phyloP scores from a whole-genome alignment of 2,113 vertebrate genomes.

The Noctilio leporinus region DNA sequence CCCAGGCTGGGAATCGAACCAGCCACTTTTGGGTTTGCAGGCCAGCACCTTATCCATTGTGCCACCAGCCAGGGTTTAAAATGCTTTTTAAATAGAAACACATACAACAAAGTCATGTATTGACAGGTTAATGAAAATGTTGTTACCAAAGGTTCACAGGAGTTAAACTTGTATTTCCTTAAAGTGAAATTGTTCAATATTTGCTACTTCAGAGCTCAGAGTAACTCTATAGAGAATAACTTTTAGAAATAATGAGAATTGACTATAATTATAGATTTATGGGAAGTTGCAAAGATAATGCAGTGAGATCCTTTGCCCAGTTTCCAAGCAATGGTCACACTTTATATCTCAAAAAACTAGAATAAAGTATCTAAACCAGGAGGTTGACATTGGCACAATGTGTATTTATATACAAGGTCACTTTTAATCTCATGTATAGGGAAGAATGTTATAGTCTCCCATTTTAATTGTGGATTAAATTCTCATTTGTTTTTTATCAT shows the following conservation, averaged over 20 bases:
- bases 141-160: neutral
- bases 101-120: neutral
- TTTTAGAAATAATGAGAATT: no score
- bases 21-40: no score
- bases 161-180: neutral
- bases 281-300: neutral
- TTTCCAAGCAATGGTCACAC: neutral
- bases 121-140: no score
- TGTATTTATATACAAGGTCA: neutral
- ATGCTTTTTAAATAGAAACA: no score
- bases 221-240: no score
- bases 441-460: neutral
- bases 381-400: neutral
- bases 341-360: neutral
- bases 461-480: neutral
- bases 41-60: no score
- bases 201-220: neutral
- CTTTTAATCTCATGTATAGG: neutral
- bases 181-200: neutral
- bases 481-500: neutral
- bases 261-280: neutral
- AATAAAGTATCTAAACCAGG: neutral
- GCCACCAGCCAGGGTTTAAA: no score
- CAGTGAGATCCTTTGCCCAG: neutral
- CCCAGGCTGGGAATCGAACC: no score